Evolutionary conservation across 2,888 invertebrate species (phyloP).

Genomic region (Gastrophysa polygoni): DNA sequence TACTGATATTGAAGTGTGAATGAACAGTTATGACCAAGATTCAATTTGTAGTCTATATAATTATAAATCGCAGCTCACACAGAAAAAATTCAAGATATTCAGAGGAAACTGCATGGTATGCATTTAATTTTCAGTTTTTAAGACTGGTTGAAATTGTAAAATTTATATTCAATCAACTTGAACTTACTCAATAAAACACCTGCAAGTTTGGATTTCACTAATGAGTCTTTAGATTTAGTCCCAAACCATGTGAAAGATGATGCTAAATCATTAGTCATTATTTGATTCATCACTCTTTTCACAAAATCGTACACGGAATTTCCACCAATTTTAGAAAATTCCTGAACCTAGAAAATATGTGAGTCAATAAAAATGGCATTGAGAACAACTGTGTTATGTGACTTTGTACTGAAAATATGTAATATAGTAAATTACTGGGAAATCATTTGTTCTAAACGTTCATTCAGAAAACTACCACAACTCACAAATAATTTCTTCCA

Average conservation of each 20-base stretch:
- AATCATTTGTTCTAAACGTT: too few species aligned
- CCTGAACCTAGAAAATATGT: not conserved
- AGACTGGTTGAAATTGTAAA: slow-evolving; percentile 3
- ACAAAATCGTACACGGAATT: slow-evolving; percentile 2
- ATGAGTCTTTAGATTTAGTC: not conserved
- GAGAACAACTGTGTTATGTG: not conserved
- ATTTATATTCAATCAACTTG: not conserved
- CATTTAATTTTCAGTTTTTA: not conserved
- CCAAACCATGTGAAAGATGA: not conserved
- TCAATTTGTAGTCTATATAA: not conserved
- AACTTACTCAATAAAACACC: slow-evolving; percentile 1
- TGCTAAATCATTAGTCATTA: slow-evolving; percentile 1
- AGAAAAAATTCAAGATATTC: not conserved
- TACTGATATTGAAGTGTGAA: not conserved
- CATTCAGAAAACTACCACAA: too few species aligned
- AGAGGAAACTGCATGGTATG: not conserved
- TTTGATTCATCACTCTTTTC: not conserved
- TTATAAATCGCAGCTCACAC: not conserved
- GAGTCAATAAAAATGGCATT: not conserved
- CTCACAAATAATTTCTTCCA: too few species aligned
- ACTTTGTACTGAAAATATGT: not conserved
- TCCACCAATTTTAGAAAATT: not conserved
- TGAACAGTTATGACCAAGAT: not conserved
- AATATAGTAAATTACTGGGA: too few species aligned
- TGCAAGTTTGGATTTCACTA: slow-evolving; percentile 1